phyloP scores from a whole-genome alignment of 2,797 vertebrate species.

The Galago senegalensis region DNA sequence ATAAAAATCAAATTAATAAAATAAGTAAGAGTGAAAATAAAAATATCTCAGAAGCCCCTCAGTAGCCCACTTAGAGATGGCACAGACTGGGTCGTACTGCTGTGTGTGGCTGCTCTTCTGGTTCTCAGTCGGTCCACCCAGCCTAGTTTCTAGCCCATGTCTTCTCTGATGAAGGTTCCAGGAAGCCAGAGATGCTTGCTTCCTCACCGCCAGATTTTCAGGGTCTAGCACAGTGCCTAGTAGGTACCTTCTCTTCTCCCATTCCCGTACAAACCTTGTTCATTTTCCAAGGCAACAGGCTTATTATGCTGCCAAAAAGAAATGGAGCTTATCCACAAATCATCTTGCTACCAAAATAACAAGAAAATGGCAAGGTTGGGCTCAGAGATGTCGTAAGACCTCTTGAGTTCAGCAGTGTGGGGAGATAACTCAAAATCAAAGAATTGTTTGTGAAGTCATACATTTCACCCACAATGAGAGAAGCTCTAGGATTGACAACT shows the following conservation, averaged over 20 bases:
- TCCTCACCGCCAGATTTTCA: not conserved
- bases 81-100: accelerated
- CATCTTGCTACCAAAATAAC: not conserved
- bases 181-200: not conserved
- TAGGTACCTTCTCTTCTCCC: not conserved
- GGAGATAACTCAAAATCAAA: not conserved
- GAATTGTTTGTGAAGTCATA: too few relatives aligned
- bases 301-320: not conserved
- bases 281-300: not conserved
- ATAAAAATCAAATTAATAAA: not conserved
- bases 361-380: not conserved
- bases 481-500: not conserved
- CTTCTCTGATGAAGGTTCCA: not conserved
- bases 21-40: not conserved
- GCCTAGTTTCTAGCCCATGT: not conserved
- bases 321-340: not conserved
- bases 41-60: not conserved
- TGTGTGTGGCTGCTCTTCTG: not conserved
- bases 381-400: not conserved
- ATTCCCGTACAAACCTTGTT: not conserved
- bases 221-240: not conserved
- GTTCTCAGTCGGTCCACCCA: not conserved
- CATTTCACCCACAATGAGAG: not conserved
- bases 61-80: not conserved
- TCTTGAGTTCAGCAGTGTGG: not conserved